A percentile compares a stretch with the other conserved stretches of the same genome.
phyloP scores from a whole-genome alignment of 2,888 invertebrate species.

The Agriopis marginaria region DNA sequence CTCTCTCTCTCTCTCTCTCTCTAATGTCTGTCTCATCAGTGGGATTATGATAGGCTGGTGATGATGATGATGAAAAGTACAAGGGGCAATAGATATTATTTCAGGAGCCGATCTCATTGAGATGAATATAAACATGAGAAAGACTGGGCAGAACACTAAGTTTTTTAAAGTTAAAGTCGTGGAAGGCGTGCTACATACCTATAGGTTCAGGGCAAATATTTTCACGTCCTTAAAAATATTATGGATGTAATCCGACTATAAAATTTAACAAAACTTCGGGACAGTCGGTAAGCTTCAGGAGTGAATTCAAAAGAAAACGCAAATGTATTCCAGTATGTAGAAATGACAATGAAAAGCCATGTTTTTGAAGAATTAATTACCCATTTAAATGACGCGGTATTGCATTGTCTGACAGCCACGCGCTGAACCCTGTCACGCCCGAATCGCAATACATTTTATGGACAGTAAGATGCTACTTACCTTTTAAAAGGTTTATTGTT shows the following conservation, averaged over 20 bases:
- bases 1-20: too few relatives aligned
- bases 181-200: neutral
- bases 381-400: constrained; percentile 56
- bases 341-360: constrained; percentile 46
- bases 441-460: constrained; percentile 47
- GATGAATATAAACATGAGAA: too few relatives aligned
- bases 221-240: constrained; percentile 7
- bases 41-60: too few relatives aligned
- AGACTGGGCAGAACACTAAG: too few relatives aligned
- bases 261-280: constrained; percentile 6
- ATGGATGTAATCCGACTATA: constrained; percentile 4
- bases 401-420: constrained; percentile 43
- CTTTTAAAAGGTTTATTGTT: too few relatives aligned
- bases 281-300: neutral
- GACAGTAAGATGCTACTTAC: constrained; percentile 11
- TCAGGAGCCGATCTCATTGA: too few relatives aligned
- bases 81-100: too few relatives aligned
- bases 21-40: too few relatives aligned
- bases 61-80: too few relatives aligned
- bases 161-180: neutral
- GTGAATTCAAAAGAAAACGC: constrained; percentile 39
- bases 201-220: constrained; percentile 1
- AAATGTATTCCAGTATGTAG: constrained; percentile 44
- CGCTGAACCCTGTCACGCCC: constrained; percentile 40
- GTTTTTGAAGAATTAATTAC: constrained; percentile 59